These are phyloP conservation scores for Unio delphinus DNA, from an alignment of 2,888 invertebrate species.

Conservation along the genomic window DNA sequence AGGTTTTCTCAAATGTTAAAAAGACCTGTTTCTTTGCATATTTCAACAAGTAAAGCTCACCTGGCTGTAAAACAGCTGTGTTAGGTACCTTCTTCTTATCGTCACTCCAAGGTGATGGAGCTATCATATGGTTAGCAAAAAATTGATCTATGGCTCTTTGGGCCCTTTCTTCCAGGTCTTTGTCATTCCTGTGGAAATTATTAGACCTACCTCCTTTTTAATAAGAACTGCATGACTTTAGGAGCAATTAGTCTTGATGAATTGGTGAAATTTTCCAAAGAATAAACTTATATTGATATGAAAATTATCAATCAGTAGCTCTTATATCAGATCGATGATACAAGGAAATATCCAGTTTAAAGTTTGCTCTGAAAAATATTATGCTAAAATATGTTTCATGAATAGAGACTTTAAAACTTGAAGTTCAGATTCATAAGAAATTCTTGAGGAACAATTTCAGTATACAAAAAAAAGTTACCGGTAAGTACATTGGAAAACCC, in stretches of 20 bases:
- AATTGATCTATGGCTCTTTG: constrained; percentile 64
- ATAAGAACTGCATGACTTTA: constrained; percentile 1
- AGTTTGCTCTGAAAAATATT: too few species aligned
- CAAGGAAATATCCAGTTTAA: too few species aligned
- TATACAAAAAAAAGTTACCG: too few species aligned
- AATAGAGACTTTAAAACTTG: too few species aligned
- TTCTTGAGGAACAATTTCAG: too few species aligned
- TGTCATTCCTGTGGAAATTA: constrained; percentile 43
- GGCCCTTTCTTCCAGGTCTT: constrained; percentile 58
- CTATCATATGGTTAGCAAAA: constrained; percentile 61
- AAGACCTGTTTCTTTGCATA: neutral
- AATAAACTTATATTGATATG: neutral
- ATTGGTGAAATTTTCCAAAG: neutral
- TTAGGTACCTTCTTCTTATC: constrained; percentile 26
- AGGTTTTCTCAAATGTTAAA: too few species aligned
- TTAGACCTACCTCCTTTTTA: constrained; percentile 1
- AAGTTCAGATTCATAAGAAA: too few species aligned
- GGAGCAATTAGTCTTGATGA: neutral
- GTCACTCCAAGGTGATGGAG: constrained; percentile 63
- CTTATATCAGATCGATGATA: neutral
- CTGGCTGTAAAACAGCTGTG: constrained; percentile 29
- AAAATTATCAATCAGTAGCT: neutral
- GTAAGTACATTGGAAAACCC: too few species aligned
- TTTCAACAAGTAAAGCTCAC: neutral
- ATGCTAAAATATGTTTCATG: too few species aligned